These are phyloP conservation scores for Scyliorhinus canicula DNA, from an alignment of 2,797 vertebrate species.

Conservation along the genomic window DNA sequence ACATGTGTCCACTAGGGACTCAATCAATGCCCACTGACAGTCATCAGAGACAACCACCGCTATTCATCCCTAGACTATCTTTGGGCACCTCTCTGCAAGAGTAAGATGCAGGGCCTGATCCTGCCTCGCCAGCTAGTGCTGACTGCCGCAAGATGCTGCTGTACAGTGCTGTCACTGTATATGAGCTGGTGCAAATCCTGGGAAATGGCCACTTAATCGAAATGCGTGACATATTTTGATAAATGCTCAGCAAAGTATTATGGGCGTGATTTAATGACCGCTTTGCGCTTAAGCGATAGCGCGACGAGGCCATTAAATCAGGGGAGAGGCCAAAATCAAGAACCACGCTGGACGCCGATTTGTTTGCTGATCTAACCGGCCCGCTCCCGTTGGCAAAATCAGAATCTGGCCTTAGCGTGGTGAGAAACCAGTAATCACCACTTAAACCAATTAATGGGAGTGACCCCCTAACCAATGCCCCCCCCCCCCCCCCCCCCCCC, in stretches of 20 bases:
- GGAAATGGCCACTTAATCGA: not conserved
- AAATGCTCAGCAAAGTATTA: not conserved
- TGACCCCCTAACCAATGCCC: no score
- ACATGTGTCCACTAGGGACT: not conserved
- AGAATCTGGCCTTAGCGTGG: no score
- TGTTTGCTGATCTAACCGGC: no score
- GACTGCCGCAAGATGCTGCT: not conserved
- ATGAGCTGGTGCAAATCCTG: not conserved
- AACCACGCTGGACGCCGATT: no score
- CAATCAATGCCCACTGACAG: slow-evolving; percentile 21
- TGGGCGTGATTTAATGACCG: no score
- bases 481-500: no score
- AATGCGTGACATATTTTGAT: not conserved
- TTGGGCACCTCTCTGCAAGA: not conserved
- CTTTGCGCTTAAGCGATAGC: no score
- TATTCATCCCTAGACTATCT: slow-evolving; percentile 10
- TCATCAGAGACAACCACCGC: not conserved
- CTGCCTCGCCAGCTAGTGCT: not conserved
- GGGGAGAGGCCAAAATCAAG: no score
- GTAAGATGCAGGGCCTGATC: not conserved
- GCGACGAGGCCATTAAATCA: no score
- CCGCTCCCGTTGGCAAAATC: no score
- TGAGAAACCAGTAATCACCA: no score
- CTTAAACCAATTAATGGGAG: no score
- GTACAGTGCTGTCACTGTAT: not conserved